phyloP scores from a whole-genome alignment of 2,888 invertebrate genomes.

The Notodonta dromedarius region DNA sequence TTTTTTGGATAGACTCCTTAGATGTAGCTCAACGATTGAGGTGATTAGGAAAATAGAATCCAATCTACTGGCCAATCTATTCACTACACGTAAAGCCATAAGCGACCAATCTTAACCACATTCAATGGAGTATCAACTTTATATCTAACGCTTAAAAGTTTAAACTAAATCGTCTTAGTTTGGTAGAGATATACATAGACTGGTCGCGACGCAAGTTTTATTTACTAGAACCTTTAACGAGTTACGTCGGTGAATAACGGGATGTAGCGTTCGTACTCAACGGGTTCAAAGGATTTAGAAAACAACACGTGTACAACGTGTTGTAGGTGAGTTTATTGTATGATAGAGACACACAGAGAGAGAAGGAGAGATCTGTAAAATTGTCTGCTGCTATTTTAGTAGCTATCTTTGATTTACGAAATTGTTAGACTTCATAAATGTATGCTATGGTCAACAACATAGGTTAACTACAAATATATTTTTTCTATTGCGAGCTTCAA shows the following conservation, averaged over 20 bases:
- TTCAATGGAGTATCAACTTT: neutral
- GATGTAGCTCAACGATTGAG: conserved; percentile 9
- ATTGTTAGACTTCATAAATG: too few species aligned
- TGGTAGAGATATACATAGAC: conserved; percentile 12
- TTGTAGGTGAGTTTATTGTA: too few species aligned
- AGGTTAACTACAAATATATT: too few species aligned
- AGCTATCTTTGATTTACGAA: too few species aligned
- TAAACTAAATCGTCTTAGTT: conserved; percentile 3
- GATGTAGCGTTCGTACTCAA: conserved; percentile 24
- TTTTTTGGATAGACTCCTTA: neutral
- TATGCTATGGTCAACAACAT: too few species aligned
- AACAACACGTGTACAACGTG: neutral
- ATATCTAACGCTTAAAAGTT: conserved; percentile 12
- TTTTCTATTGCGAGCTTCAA: too few species aligned
- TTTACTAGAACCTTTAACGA: conserved; percentile 41
- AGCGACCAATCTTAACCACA: neutral
- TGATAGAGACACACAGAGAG: neutral
- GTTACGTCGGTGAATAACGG: conserved; percentile 57
- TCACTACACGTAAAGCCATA: conserved; percentile 2
- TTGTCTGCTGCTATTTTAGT: neutral
- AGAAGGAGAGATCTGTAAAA: neutral
- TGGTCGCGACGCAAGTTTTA: conserved; percentile 11
- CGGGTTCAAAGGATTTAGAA: conserved; percentile 30
- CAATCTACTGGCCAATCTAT: conserved; percentile 8
- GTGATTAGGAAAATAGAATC: conserved; percentile 6